Conservation (phyloP, 2,888 invertebrate species). For the Xanthorhoe designata region DNA sequence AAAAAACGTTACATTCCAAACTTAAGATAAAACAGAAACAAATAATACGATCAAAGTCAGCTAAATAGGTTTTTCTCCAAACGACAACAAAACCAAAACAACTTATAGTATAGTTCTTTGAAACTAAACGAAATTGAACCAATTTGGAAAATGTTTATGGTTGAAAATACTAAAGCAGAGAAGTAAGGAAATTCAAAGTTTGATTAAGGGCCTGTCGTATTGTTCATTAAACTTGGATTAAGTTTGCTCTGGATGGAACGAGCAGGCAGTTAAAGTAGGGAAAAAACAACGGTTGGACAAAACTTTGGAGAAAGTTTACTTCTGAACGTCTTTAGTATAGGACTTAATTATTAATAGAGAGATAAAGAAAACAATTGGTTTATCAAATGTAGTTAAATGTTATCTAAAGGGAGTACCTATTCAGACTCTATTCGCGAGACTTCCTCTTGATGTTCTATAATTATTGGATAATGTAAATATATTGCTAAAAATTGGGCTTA, state of each 20-base stretch:
- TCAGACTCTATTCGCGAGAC: no score
- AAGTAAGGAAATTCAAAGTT: conserved; percentile 79
- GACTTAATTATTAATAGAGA: conserved; percentile 24
- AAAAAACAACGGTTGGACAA: conserved; percentile 68
- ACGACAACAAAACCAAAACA: conserved; percentile 50
- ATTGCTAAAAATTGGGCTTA: no score
- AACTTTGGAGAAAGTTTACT: conserved; percentile 67
- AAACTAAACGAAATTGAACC: conserved; percentile 48
- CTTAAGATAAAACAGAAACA: conserved; percentile 75
- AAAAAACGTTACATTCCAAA: conserved; percentile 2
- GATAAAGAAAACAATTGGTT: conserved; percentile 27
- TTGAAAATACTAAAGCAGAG: conserved; percentile 46
- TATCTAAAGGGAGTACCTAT: no score
- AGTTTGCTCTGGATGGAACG: conserved; percentile 84
- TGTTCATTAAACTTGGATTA: conserved; percentile 87
- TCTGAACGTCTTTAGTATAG: conserved; percentile 56
- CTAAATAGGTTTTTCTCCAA: conserved; percentile 82
- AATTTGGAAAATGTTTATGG: conserved; percentile 45
- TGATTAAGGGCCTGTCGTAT: conserved; percentile 86
- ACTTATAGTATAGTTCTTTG: conserved; percentile 42
- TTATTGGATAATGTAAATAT: no score
- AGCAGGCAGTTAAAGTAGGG: conserved; percentile 83
- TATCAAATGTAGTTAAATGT: no score
- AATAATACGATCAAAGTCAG: conserved; percentile 81
- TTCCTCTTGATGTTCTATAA: no score